These are phyloP conservation scores for Philopedon plagiatum DNA, from an alignment of 2,888 invertebrate species.

Conservation along the genomic window DNA sequence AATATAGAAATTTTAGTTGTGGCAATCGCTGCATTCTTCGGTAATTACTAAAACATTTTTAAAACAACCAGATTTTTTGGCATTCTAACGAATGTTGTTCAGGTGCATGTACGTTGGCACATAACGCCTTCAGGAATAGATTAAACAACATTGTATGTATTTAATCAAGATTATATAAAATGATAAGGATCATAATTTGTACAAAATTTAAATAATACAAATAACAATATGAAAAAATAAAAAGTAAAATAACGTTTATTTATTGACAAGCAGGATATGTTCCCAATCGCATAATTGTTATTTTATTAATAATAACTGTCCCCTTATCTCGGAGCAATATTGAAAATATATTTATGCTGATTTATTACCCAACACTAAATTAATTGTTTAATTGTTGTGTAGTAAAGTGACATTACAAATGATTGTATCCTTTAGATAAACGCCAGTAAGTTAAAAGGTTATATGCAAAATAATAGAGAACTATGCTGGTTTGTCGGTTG, in stretches of 20 bases:
- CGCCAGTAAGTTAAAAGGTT: conserved; percentile 46
- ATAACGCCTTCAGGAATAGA: too few species aligned
- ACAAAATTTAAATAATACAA: conserved; percentile 1
- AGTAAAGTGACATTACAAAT: conserved; percentile 41
- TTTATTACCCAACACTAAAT: conserved; percentile 42
- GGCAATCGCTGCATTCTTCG: too few species aligned
- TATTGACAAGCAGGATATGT: conserved; percentile 40
- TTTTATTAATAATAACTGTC: conserved; percentile 32
- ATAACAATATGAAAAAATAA: conserved; percentile 10
- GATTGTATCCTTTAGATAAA: conserved; percentile 39
- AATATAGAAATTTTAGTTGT: too few species aligned
- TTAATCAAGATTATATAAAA: background rate
- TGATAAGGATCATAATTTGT: conserved; percentile 11
- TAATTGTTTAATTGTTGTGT: conserved; percentile 49
- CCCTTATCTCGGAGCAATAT: conserved; percentile 30
- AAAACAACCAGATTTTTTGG: too few species aligned
- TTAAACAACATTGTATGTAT: background rate
- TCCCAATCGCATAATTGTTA: conserved; percentile 33
- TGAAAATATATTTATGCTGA: conserved; percentile 36
- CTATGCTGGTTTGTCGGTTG: conserved; percentile 27
- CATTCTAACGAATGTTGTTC: too few species aligned
- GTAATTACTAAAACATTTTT: too few species aligned
- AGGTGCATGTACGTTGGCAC: too few species aligned
- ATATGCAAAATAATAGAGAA: conserved; percentile 44
- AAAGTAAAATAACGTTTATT: background rate